These are phyloP conservation scores for Heliconius congener DNA, from an alignment of 1,140 invertebrate genomes.

Conservation along the genomic window DNA sequence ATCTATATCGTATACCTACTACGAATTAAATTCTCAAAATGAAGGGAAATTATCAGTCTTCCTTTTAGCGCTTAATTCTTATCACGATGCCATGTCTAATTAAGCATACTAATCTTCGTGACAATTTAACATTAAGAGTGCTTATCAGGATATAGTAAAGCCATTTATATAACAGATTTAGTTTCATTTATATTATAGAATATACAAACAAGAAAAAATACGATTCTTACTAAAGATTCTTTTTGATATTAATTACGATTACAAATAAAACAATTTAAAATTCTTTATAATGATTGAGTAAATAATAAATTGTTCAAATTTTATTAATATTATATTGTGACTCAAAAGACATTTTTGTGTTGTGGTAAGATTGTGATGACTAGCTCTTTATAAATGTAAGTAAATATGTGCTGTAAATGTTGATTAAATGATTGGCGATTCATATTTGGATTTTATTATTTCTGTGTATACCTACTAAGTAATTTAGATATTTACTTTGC, in stretches of 20 bases:
- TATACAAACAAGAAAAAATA: no score
- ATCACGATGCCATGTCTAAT: slow-evolving; percentile 9
- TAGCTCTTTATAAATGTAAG: neutral
- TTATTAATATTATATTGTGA: neutral
- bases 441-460: slow-evolving; percentile 19
- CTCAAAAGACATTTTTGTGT: slow-evolving; percentile 13
- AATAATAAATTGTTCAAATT: neutral
- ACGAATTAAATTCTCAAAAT: neutral
- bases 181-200: neutral
- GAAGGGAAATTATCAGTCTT: neutral
- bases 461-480: neutral
- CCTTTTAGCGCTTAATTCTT: slow-evolving; percentile 3
- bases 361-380: slow-evolving; percentile 9
- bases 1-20: neutral
- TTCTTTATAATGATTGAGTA: neutral
- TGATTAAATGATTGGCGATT: slow-evolving; percentile 32
- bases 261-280: neutral
- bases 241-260: no score
- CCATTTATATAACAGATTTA: neutral
- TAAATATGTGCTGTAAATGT: slow-evolving; percentile 18
- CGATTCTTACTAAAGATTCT: no score
- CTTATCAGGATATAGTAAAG: slow-evolving; percentile 5
- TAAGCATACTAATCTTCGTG: slow-evolving; percentile 21
- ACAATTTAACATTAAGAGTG: slow-evolving; percentile 18
- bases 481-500: no score